Evolutionary conservation across 2,888 invertebrate species (phyloP).

Genomic region (Maniola hyperantus): DNA sequence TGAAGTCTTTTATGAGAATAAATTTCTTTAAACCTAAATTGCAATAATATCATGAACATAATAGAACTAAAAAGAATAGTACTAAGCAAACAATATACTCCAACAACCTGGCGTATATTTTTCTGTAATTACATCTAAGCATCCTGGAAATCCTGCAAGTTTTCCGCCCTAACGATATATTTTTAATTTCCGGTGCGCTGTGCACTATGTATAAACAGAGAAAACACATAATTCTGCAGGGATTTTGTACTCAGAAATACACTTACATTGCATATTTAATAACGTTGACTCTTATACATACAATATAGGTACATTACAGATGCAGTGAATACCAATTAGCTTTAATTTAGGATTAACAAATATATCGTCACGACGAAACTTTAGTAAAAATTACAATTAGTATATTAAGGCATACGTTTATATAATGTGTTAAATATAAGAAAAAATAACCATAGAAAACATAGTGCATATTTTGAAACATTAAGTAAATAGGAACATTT

Average conservation of each 20-base stretch:
- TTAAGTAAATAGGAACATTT: too few relatives aligned
- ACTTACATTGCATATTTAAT: constrained; percentile 12
- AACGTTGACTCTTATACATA: background rate
- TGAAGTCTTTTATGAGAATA: too few relatives aligned
- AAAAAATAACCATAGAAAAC: too few relatives aligned
- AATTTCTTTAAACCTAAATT: too few relatives aligned
- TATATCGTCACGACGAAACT: too few relatives aligned
- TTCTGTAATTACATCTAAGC: constrained; percentile 26
- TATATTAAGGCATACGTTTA: too few relatives aligned
- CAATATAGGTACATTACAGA: background rate
- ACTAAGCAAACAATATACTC: background rate
- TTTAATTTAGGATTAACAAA: too few relatives aligned
- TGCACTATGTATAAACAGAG: constrained; percentile 27
- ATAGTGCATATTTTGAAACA: too few relatives aligned
- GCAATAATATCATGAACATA: too few relatives aligned
- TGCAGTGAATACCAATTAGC: background rate
- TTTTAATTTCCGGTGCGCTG: constrained; percentile 42
- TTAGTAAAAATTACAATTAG: too few relatives aligned
- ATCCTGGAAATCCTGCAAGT: constrained; percentile 23
- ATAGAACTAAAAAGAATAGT: background rate
- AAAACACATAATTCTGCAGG: constrained; percentile 20
- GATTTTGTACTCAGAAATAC: constrained; percentile 5
- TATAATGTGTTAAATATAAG: too few relatives aligned
- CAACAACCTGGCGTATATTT: constrained; percentile 8
- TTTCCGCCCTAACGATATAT: constrained; percentile 38